Conservation (phyloP, 1,140 invertebrate genomes). For the Drosophila lowei region DNA sequence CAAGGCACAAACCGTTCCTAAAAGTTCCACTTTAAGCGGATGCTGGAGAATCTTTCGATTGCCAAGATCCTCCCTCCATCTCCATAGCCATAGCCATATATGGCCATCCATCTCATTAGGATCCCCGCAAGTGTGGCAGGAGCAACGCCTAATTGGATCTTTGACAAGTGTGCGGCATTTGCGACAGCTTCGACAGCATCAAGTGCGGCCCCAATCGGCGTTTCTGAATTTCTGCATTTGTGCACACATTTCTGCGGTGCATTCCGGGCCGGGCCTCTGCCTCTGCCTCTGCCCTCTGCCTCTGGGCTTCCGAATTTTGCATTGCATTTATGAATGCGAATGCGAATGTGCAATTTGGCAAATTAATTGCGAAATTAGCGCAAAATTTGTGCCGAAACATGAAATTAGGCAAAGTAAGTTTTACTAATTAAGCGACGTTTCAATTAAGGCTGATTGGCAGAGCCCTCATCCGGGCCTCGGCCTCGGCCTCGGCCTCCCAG, state of each 20-base stretch:
- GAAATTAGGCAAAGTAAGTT: constrained; percentile 57
- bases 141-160: constrained; percentile 69
- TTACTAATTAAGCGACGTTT: constrained; percentile 64
- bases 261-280: too few relatives aligned
- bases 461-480: not conserved
- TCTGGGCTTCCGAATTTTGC: constrained; percentile 8
- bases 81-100: too few relatives aligned
- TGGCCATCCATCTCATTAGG: constrained; percentile 38
- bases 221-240: constrained; percentile 1
- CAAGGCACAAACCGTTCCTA: not conserved
- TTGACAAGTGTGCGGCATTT: constrained; percentile 54
- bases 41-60: too few relatives aligned
- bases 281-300: too few relatives aligned
- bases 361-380: constrained; percentile 65
- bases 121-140: constrained; percentile 29
- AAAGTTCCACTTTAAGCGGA: too few relatives aligned
- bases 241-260: too few relatives aligned
- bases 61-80: too few relatives aligned
- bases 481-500: not conserved
- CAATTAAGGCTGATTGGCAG: constrained; percentile 56
- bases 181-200: constrained; percentile 25
- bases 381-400: constrained; percentile 33
- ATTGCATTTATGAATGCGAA: constrained; percentile 42
- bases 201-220: not conserved
- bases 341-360: constrained; percentile 54